Conservation (phyloP, 2,888 invertebrate genomes). For the Pammene aurita region DNA sequence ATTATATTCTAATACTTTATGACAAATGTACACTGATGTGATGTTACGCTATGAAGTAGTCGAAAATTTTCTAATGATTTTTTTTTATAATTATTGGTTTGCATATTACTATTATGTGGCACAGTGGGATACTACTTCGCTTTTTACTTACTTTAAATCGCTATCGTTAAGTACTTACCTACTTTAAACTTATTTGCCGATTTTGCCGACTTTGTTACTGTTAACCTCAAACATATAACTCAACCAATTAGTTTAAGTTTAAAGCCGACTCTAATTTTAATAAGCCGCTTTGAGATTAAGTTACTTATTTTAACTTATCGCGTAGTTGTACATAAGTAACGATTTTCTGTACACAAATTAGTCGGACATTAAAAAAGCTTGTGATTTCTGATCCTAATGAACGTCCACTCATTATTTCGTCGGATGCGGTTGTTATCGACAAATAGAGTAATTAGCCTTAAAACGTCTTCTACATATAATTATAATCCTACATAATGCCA, state of each 20-base stretch:
- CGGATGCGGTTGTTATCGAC: constrained; percentile 71
- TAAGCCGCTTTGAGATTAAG: constrained; percentile 43
- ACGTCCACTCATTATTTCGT: constrained; percentile 63
- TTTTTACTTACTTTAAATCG: no score
- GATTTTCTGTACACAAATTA: constrained; percentile 66
- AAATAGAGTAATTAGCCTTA: constrained; percentile 74
- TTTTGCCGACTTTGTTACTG: constrained; percentile 36
- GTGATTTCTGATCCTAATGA: constrained; percentile 76
- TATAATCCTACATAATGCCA: neutral
- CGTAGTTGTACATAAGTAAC: constrained; percentile 32
- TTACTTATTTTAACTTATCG: constrained; percentile 40
- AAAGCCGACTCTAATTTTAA: constrained; percentile 49
- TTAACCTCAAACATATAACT: constrained; percentile 44
- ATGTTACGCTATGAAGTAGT: neutral
- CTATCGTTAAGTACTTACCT: constrained; percentile 3
- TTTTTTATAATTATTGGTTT: no score
- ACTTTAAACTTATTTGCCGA: constrained; percentile 28
- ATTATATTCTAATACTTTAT: neutral
- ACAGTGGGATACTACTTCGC: no score
- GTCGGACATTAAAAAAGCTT: constrained; percentile 70
- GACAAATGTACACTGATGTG: neutral
- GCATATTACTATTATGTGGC: no score
- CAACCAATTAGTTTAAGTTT: constrained; percentile 54
- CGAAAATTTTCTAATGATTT: no score
- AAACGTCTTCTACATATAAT: constrained; percentile 50